Evolutionary conservation across 1,140 invertebrate genomes (phyloP).

Genomic region (Drosophila chauvacae): DNA sequence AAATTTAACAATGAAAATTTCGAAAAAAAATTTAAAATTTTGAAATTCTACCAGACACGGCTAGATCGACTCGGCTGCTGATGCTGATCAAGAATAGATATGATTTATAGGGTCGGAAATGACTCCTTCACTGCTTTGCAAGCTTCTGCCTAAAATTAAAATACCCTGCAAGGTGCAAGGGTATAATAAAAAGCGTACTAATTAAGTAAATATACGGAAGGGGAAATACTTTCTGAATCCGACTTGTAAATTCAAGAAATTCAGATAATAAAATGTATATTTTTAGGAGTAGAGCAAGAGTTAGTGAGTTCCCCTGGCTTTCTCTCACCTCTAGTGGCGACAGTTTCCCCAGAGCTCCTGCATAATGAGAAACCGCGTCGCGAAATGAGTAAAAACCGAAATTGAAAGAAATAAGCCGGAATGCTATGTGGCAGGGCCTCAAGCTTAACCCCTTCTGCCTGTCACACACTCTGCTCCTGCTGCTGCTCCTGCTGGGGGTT

Average conservation of each 20-base stretch:
- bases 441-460: conserved; percentile 16
- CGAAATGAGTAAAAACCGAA: conserved; percentile 63
- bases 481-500: background rate
- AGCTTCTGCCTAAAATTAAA: no score
- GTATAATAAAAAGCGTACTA: background rate
- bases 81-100: no score
- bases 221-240: background rate
- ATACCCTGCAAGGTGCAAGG: no score
- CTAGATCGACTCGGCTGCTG: no score
- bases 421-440: conserved; percentile 50
- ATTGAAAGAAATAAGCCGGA: conserved; percentile 61
- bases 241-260: background rate
- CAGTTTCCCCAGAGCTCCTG: conserved; percentile 13
- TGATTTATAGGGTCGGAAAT: no score
- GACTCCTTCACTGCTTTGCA: no score
- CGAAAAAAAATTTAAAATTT: no score
- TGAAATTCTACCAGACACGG: no score
- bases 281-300: background rate
- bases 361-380: conserved; percentile 70
- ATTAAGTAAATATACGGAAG: background rate
- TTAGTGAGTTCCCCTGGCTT: no score
- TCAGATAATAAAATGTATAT: background rate
- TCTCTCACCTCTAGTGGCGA: conserved; percentile 7
- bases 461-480: conserved; percentile 4
- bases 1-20: no score